Percentiles rank a stretch among this genome's conserved stretches.
phyloP scores from a whole-genome alignment of 2,888 invertebrate genomes.

The Amorpha juglandis region DNA sequence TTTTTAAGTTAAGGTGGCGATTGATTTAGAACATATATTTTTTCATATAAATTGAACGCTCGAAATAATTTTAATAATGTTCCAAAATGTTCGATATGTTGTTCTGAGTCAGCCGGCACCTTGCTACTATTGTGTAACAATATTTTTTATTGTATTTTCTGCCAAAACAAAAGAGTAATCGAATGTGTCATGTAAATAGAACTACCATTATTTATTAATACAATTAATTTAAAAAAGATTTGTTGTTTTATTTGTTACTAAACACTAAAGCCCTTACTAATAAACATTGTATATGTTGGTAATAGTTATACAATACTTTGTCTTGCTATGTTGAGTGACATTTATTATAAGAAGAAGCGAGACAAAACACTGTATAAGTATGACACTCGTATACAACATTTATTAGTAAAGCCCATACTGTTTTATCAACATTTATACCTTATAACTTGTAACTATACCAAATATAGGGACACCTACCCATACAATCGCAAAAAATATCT shows the following conservation, averaged over 20 bases:
- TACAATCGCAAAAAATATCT: too few species aligned
- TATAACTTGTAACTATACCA: too few species aligned
- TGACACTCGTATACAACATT: too few species aligned
- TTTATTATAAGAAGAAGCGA: too few species aligned
- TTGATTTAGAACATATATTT: constrained; percentile 23
- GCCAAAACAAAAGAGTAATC: constrained; percentile 84
- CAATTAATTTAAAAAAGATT: constrained; percentile 79
- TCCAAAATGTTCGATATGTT: constrained; percentile 6
- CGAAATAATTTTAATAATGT: constrained; percentile 26
- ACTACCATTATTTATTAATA: constrained; percentile 85
- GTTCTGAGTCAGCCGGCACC: constrained; percentile 55
- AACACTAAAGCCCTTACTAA: too few species aligned
- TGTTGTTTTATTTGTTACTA: constrained; percentile 61
- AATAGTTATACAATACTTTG: too few species aligned
- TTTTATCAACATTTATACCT: too few species aligned
- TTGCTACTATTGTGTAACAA: constrained; percentile 73
- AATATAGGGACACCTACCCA: too few species aligned
- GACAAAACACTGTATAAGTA: too few species aligned
- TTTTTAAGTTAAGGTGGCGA: constrained; percentile 35
- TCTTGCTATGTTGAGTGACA: too few species aligned
- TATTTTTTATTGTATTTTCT: constrained; percentile 81
- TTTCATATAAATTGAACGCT: constrained; percentile 18
- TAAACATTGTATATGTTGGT: too few species aligned
- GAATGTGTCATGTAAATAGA: constrained; percentile 85
- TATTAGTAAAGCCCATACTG: too few species aligned